Base-by-base conservation (phyloP, 1,140 invertebrate species). In the Neodiprion pinetum region DNA sequence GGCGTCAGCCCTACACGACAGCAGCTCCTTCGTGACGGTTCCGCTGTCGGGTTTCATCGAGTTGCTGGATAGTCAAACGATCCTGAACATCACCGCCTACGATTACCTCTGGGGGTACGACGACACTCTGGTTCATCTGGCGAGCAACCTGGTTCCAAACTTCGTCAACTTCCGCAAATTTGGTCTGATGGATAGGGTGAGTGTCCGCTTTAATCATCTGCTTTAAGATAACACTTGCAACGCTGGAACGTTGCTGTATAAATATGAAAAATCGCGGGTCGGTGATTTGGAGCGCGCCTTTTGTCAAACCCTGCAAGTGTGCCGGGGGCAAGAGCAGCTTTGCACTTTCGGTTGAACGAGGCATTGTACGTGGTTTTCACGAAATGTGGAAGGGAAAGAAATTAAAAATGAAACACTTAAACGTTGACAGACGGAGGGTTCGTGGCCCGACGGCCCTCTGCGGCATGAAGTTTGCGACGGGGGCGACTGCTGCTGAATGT, bases 21-120 rank as follows among this genome's bases (percentile, higher is more conserved):
- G 89, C 9, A 90, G 90, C 5, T 90, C 91, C 79, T 85, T 93
- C 3, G 87, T 91, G 0, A 93, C 94, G 68, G 87, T 92, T 48
- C 92, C 91, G 0, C 86, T 95, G 0, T 89, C 91, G 28, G 90
- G 92, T 40, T 83, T 95, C 48, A 87, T 92, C 2, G 89, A 89
- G 67, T 87, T 90, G 7, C 77, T 94, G 1, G 89, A 92, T 21
- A 90, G 94, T 12, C 89, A 93, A 81, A 89, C 95, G 0, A 93
- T 98, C 80, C 87, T 93, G 47, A 91, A 92, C 1, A 80, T 95
- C 49, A 91, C 91, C 0, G 91, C 95, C 0, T 85, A 94, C 21
- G 93, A 97, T 5, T 92, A 96, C 74, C 85, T 97, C 4, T 98
- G 95, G 94, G 97, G 97, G 1, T 97, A 96, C 80, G 91, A 95